Conservation (phyloP, 2,888 invertebrate species). For the Heliothis peltigera region DNA sequence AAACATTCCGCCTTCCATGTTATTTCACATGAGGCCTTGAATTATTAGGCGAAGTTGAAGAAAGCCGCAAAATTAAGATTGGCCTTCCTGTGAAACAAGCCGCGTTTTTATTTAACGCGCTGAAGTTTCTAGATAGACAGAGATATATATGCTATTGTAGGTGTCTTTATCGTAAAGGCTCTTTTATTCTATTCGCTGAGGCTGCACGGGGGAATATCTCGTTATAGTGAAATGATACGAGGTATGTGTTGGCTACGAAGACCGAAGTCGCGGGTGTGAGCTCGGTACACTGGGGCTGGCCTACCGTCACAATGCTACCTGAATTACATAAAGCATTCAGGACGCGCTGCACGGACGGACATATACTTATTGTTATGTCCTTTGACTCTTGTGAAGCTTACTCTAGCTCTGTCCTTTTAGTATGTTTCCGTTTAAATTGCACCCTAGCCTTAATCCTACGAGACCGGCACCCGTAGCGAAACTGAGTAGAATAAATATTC, state of each 20-base stretch:
- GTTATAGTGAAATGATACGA: slow-evolving; percentile 9
- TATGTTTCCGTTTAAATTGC: slow-evolving; percentile 15
- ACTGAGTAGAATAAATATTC: slow-evolving; percentile 20
- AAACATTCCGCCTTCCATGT: slow-evolving; percentile 32
- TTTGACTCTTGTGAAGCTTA: slow-evolving; percentile 39
- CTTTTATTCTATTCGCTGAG: slow-evolving; percentile 6
- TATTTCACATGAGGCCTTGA: slow-evolving; percentile 37
- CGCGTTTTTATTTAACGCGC: slow-evolving; percentile 21
- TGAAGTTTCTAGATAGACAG: slow-evolving; percentile 22
- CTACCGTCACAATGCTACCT: slow-evolving; percentile 26
- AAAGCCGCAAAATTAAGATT: slow-evolving; percentile 24
- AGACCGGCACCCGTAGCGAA: slow-evolving; percentile 8
- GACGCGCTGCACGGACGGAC: slow-evolving; percentile 27
- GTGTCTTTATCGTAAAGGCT: neutral
- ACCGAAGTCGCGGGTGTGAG: slow-evolving; percentile 5
- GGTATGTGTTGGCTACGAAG: slow-evolving; percentile 1
- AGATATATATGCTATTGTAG: slow-evolving; percentile 3
- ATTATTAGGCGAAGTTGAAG: slow-evolving; percentile 32
- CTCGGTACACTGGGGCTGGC: slow-evolving; percentile 9
- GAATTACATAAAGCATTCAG: slow-evolving; percentile 50
- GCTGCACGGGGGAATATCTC: slow-evolving; percentile 5
- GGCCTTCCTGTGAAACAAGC: slow-evolving; percentile 9
- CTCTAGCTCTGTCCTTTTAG: slow-evolving; percentile 27
- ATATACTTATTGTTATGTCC: slow-evolving; percentile 57
- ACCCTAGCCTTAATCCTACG: slow-evolving; percentile 26